phyloP scores from a whole-genome alignment of 2,797 vertebrate genomes.

The Emys orbicularis region DNA sequence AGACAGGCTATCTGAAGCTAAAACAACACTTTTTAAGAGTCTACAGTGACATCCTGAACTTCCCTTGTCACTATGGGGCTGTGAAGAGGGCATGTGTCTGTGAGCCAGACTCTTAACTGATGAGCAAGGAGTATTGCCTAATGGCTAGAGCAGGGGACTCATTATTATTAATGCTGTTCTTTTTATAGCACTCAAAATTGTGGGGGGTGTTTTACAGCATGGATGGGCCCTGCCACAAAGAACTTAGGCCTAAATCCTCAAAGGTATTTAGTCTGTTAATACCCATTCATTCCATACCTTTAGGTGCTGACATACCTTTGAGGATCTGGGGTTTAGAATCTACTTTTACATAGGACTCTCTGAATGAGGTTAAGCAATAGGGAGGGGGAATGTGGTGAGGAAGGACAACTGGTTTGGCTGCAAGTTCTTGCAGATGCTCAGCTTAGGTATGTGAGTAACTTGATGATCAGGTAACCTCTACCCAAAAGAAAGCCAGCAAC shows the following conservation, averaged over 20 bases:
- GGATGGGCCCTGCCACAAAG: background rate
- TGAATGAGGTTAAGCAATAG: background rate
- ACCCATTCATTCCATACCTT: background rate
- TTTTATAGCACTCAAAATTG: background rate
- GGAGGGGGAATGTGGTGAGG: background rate
- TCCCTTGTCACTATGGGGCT: background rate
- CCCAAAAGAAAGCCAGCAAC: background rate
- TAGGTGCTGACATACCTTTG: background rate
- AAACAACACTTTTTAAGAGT: background rate
- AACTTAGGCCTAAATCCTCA: background rate
- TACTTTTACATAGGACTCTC: slow-evolving; percentile 43
- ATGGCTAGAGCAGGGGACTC: background rate
- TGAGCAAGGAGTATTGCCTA: background rate
- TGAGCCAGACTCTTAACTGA: background rate
- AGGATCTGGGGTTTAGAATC: background rate
- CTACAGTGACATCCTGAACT: background rate
- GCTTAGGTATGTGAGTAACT: background rate
- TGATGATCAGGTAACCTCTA: background rate
- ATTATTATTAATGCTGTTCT: background rate
- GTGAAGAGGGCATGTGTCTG: background rate
- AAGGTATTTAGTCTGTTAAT: background rate
- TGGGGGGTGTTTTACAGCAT: background rate
- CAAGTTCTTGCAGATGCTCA: background rate
- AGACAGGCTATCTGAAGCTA: background rate
- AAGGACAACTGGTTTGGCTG: background rate